A percentile compares a stretch with the other conserved stretches of the same genome.
phyloP scores from a whole-genome alignment of 2,797 vertebrate genomes.

The Setipinna tenuifilis region DNA sequence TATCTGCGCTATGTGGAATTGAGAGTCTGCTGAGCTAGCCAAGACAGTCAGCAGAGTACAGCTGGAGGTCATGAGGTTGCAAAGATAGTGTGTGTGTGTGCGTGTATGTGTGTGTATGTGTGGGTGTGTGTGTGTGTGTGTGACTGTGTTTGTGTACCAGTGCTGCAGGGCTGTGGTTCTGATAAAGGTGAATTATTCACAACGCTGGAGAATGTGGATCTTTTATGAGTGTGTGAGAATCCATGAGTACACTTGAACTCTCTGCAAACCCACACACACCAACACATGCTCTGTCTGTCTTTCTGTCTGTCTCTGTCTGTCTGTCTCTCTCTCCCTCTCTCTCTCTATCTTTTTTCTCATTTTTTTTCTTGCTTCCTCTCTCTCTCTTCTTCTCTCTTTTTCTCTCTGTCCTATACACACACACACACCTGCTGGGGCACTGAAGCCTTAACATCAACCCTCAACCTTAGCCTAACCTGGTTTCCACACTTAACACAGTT shows the following conservation, averaged over 20 bases:
- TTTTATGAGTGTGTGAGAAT: neutral
- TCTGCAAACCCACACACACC: neutral
- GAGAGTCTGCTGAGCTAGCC: neutral
- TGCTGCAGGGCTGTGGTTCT: constrained; percentile 42
- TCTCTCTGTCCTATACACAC: no score
- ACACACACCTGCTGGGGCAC: no score
- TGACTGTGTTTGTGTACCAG: constrained; percentile 18
- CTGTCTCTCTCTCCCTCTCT: no score
- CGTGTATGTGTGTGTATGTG: constrained; percentile 34
- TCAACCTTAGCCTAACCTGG: no score
- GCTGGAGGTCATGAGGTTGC: neutral
- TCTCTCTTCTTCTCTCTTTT: no score
- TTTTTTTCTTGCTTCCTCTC: no score
- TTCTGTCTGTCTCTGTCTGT: no score
- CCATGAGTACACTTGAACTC: neutral
- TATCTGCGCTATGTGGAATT: constrained; percentile 5
- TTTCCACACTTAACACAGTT: no score
- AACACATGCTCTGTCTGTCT: no score
- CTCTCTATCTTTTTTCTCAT: no score
- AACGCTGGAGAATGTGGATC: constrained; percentile 50
- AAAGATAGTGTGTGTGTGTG: constrained; percentile 18
- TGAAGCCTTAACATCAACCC: no score
- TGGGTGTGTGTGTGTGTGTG: constrained; percentile 37
- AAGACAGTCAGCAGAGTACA: neutral
- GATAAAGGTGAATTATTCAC: constrained; percentile 80